Percentiles rank a stretch among this genome's conserved stretches.
phyloP scores from a whole-genome alignment of 2,888 invertebrate species.

The Biston stratarius region DNA sequence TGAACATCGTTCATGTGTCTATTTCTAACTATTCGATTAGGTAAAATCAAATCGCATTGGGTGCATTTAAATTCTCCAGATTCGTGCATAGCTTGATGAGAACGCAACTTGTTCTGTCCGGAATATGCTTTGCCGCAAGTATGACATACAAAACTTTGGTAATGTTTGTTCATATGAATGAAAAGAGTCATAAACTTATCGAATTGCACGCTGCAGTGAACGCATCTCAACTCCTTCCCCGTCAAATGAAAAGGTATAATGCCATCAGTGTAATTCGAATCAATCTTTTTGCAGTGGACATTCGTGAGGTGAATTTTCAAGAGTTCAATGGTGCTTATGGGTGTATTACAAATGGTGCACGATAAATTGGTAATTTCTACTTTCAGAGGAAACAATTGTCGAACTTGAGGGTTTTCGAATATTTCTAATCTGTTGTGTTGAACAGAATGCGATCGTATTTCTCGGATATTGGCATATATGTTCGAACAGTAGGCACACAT shows the following conservation, averaged over 20 bases:
- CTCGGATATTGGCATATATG: constrained; percentile 52
- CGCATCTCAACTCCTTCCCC: constrained; percentile 62
- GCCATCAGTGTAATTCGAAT: constrained; percentile 60
- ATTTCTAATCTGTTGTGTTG: constrained; percentile 62
- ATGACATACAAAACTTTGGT: constrained; percentile 73
- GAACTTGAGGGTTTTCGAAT: constrained; percentile 56
- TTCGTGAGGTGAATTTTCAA: constrained; percentile 62
- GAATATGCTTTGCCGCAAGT: constrained; percentile 80
- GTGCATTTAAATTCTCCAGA: constrained; percentile 70
- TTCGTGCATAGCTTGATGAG: constrained; percentile 72
- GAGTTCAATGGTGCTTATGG: constrained; percentile 47
- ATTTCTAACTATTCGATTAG: constrained; percentile 57
- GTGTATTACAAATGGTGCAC: constrained; percentile 59
- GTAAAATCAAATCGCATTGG: constrained; percentile 72
- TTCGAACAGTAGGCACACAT: constrained; percentile 70
- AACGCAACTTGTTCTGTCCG: constrained; percentile 68
- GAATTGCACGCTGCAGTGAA: constrained; percentile 57
- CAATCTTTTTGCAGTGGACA: constrained; percentile 52
- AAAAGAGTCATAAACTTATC: constrained; percentile 63
- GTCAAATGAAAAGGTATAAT: constrained; percentile 67
- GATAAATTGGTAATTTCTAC: constrained; percentile 66
- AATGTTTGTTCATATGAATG: constrained; percentile 77
- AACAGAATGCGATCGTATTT: constrained; percentile 60
- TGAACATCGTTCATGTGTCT: constrained; percentile 60
- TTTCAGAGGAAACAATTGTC: constrained; percentile 65